phyloP scores from a whole-genome alignment of 2,888 invertebrate genomes.

The Gasteruption jaculator region DNA sequence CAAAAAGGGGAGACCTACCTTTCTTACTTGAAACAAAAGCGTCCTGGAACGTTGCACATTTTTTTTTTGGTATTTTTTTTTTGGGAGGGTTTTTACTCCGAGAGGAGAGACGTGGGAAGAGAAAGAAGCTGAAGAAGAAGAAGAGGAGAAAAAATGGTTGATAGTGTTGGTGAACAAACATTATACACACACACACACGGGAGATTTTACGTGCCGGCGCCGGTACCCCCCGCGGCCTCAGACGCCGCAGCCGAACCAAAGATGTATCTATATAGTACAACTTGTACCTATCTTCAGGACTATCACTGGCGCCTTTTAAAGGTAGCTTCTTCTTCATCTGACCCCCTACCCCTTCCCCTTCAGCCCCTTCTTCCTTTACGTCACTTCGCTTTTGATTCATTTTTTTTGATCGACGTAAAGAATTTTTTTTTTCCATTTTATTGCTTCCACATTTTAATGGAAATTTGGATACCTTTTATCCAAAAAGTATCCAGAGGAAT shows the following conservation, averaged over 20 bases:
- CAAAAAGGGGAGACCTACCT: too few species aligned
- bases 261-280: conserved; percentile 21
- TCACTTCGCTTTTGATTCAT: too few species aligned
- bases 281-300: conserved; percentile 29
- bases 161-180: too few species aligned
- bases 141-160: too few species aligned
- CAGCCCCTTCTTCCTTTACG: conserved; percentile 11
- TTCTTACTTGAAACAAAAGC: conserved; percentile 50
- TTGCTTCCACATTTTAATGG: too few species aligned
- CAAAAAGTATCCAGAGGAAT: too few species aligned
- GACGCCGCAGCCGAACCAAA: conserved; percentile 42
- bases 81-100: conserved; percentile 2
- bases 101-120: conserved; percentile 28
- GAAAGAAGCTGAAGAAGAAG: too few species aligned
- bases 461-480: too few species aligned
- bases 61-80: neutral
- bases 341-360: conserved; percentile 13
- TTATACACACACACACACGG: too few species aligned
- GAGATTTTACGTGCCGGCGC: conserved; percentile 51
- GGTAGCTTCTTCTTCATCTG: conserved; percentile 15
- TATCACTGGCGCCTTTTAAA: conserved; percentile 38
- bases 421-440: conserved; percentile 33
- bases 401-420: too few species aligned
- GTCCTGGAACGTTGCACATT: neutral
- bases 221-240: conserved; percentile 52